Evolutionary conservation across 2,888 invertebrate species (phyloP), one percentile per base, ranked within the genome.

Genomic region (Acleris cristana): DNA sequence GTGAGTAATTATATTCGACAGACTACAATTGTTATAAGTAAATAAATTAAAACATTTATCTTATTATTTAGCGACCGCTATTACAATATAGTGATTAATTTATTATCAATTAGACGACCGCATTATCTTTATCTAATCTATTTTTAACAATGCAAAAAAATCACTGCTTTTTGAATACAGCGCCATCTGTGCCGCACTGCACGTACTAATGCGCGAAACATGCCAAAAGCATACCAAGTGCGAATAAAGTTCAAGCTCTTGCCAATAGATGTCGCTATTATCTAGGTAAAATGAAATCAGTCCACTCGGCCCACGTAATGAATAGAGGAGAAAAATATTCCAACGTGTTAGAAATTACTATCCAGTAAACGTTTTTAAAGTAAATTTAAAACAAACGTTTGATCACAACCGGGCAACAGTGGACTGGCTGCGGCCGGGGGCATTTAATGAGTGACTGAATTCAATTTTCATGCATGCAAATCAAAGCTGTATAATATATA

Each of bases 221-320:
- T 63, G 67, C 57, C 53, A 65, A 49, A 55, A 56, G 30, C 64
- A 70, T 60, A 67, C 49, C 62, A 71, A 64, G 61, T 45, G 69
- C 55, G 34, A 53, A 52, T 69, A 65, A 69, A 74, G 60, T 67
- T 55, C 56, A 6, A 21, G 26, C 57, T 51, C 61, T 66, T 44
- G 59, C 69, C 79, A 82, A 88, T 76, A 92, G 90, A 92, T 91
- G 92, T 88, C 92, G 87, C 90, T 90, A 78, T 75, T 85, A 74
- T 70, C 45, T 64, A 75, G 81, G 78, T 74, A 74, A 74, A 84
- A 83, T 86, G 88, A 90, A 89, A 88, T 76, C 91, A 87, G 88
- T 81, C 83, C 82, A 84, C 82, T 74, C 73, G 58, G 61, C 76
- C 75, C 70, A 69, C 73, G 72, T 69, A 26, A 51, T 60, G 71